Conservation (phyloP, 2,113 vertebrate species). For the Cynoglossus semilaevis region DNA sequence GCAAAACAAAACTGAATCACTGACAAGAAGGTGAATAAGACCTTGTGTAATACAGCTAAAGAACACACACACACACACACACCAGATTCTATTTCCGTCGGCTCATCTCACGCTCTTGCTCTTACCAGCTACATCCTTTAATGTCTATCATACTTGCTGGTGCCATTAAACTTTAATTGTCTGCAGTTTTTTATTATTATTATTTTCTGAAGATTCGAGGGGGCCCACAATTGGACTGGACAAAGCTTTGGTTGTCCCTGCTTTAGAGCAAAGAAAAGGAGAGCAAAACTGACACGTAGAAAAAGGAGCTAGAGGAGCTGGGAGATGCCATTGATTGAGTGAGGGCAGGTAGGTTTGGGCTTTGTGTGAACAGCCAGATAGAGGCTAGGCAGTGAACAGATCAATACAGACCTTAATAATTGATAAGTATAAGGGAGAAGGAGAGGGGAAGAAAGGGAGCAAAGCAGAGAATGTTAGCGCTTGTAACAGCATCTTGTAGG, state of each 20-base stretch:
- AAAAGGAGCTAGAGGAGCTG: constrained; percentile 48
- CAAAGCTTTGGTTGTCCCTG: constrained; percentile 39
- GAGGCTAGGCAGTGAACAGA: constrained; percentile 77
- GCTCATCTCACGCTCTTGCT: constrained; percentile 2
- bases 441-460: constrained; percentile 46
- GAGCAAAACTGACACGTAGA: constrained; percentile 63
- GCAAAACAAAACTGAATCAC: constrained; percentile 25
- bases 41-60: constrained; percentile 30
- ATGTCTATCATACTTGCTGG: constrained; percentile 39
- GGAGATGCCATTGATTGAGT: constrained; percentile 74
- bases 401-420: constrained; percentile 82
- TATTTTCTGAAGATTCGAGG: constrained; percentile 55
- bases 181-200: constrained; percentile 30
- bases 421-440: constrained; percentile 75
- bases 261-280: constrained; percentile 60
- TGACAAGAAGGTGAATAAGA: constrained; percentile 26
- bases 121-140: constrained; percentile 26
- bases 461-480: constrained; percentile 51
- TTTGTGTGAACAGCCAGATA: constrained; percentile 78
- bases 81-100: constrained; percentile 23
- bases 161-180: constrained; percentile 57
- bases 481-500: constrained; percentile 72
- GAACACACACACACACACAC: constrained; percentile 29
- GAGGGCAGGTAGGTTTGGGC: constrained; percentile 72
- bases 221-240: constrained; percentile 34